Evolutionary conservation across 2,797 vertebrate genomes (phyloP).

Genomic region (Sebastes vulpes): DNA sequence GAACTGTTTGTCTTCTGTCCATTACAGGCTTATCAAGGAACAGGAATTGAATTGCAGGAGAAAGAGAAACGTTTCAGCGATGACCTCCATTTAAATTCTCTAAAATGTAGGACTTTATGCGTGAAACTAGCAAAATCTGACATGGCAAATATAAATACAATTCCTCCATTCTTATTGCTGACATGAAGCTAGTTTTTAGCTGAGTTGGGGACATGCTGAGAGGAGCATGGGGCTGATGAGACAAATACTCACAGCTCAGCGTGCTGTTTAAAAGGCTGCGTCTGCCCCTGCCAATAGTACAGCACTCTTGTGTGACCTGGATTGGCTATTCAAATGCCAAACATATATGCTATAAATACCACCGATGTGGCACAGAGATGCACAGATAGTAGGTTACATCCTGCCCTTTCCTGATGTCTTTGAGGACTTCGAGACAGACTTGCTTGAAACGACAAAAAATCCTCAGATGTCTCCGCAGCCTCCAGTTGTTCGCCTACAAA

Average conservation of each 20-base stretch:
- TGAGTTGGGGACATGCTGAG: slow-evolving; percentile 62
- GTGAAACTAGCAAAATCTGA: slow-evolving; percentile 28
- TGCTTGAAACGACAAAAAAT: slow-evolving; percentile 20
- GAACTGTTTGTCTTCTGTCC: slow-evolving; percentile 37
- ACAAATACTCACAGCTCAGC: slow-evolving; percentile 65
- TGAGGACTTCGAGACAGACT: slow-evolving; percentile 17
- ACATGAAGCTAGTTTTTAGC: slow-evolving; percentile 56
- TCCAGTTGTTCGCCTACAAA: slow-evolving; percentile 39
- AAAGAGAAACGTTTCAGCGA: background rate
- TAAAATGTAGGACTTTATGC: background rate
- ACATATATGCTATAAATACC: slow-evolving; percentile 34
- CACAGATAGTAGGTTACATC: slow-evolving; percentile 10
- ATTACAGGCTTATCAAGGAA: slow-evolving; percentile 31
- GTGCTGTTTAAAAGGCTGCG: slow-evolving; percentile 35
- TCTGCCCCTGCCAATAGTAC: slow-evolving; percentile 8
- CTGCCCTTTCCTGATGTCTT: slow-evolving; percentile 25
- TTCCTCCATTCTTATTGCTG: slow-evolving; percentile 51
- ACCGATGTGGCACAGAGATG: slow-evolving; percentile 13
- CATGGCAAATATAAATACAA: slow-evolving; percentile 29
- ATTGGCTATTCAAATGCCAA: slow-evolving; percentile 40
- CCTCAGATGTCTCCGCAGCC: slow-evolving; percentile 39
- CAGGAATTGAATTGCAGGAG: background rate
- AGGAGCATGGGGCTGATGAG: slow-evolving; percentile 53
- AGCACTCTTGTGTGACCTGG: slow-evolving; percentile 28
- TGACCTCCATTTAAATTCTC: slow-evolving; percentile 3